Evolutionary conservation across 2,113 vertebrate genomes (phyloP).

Genomic region (Cepphus grylle): DNA sequence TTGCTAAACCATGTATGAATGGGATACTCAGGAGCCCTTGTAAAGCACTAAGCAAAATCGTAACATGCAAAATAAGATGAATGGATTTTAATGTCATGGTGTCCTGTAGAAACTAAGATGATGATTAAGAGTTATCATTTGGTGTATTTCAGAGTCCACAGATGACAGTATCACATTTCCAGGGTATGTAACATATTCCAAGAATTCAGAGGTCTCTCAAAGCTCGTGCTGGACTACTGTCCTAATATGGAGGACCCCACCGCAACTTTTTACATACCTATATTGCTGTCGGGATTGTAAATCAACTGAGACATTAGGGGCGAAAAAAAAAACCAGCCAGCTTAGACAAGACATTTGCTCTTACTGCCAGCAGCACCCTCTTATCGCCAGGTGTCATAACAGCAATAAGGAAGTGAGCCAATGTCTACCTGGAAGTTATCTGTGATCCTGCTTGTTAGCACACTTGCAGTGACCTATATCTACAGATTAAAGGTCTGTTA

Average conservation of each 20-base stretch:
- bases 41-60: not conserved
- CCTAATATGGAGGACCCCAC: not conserved
- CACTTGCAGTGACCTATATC: not conserved
- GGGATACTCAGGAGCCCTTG: not conserved
- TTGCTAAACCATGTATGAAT: not conserved
- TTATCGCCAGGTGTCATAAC: not conserved
- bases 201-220: not conserved
- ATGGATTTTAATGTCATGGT: not conserved
- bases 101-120: not conserved
- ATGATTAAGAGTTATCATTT: not conserved
- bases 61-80: not conserved
- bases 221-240: not conserved
- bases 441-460: not conserved
- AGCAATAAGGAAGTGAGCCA: not conserved
- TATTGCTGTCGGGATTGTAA: not conserved
- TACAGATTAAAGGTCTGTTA: not conserved
- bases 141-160: not conserved
- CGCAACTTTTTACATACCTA: not conserved
- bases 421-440: not conserved
- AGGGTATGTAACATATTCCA: not conserved
- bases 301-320: not conserved
- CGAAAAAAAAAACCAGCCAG: not conserved
- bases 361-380: not conserved
- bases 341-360: not conserved
- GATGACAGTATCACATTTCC: not conserved